Evolutionary conservation across 2,797 vertebrate genomes (phyloP), one percentile per base, ranked within the genome.

Genomic region (Melopsittacus undulatus): DNA sequence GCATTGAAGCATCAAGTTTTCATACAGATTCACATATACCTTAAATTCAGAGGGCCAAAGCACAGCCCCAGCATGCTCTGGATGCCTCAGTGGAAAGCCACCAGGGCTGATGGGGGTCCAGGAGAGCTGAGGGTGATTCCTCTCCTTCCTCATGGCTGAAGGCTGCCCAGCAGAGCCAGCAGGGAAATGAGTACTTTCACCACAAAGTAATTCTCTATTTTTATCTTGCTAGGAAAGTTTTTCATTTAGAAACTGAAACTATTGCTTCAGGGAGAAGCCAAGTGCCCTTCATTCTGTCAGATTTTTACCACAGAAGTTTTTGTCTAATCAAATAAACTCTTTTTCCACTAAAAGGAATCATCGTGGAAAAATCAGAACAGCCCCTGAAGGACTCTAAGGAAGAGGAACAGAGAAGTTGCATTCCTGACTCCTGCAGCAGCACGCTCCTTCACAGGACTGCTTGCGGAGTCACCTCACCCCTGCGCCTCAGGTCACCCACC

Each of bases 191-290:
- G 74, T 87, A 76, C 70, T 94, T 91, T 91, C 79, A 73, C 59
- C 54, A 73, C 90, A 79, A 90, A 96, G 92, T 94, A 90, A 94
- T 89, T 64, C 54, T 87, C 86, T 92, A 90, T 91, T 95, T 96
- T 93, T 89, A 85, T 83, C 76, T 29, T 54, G 46, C 38, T 76
- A 89, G 90, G 68, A 84, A 89, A 87, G 40, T 70, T 87, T 94
- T 90, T 76, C 56, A 64, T 75, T 87, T 87, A 80, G 52, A 92
- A 96, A 89, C 72, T 57, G 66, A 77, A 93, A 68, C 17, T 83
- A 32, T 38, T 42, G 26, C 56, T 83, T 82, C 69, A 79, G 38
- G 54, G 56, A 95, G 57, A 88, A 83, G 64, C 62, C 68, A 91
- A 89, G 40, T 56, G 93, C n/a, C 36, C 83, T 83, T n/a, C 73